Evolutionary conservation across 1,140 invertebrate genomes (phyloP).

Genomic region (Temnothorax longispinosus): DNA sequence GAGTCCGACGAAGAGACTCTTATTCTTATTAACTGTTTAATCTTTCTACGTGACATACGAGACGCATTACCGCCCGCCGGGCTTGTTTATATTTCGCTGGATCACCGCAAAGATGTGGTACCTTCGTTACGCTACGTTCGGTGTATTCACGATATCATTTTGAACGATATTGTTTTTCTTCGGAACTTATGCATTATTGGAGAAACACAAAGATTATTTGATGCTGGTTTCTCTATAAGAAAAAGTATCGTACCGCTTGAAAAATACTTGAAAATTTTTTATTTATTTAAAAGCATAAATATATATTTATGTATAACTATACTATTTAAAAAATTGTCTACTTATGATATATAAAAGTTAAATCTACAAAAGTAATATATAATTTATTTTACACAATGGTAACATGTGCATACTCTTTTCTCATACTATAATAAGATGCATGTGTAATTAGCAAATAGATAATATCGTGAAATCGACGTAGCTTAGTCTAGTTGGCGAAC

Average conservation of each 20-base stretch:
- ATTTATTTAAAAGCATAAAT: background rate
- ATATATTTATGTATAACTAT: background rate
- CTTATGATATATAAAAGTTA: background rate
- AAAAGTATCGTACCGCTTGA: background rate
- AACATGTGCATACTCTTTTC: background rate
- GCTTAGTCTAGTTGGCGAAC: conserved; percentile 38
- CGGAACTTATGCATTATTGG: conserved; percentile 3
- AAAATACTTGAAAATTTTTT: background rate
- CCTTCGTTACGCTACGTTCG: conserved; percentile 65
- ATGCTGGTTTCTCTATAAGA: background rate
- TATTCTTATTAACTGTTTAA: conserved; percentile 87
- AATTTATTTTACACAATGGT: background rate
- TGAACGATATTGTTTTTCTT: conserved; percentile 47
- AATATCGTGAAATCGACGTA: conserved; percentile 45
- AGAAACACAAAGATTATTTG: background rate
- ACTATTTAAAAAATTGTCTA: background rate
- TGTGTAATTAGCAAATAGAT: conserved; percentile 42
- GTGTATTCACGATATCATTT: conserved; percentile 43
- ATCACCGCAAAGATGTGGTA: conserved; percentile 73
- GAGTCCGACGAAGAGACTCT: conserved; percentile 82
- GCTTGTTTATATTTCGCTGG: conserved; percentile 84
- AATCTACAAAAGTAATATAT: conserved; percentile 7
- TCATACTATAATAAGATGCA: background rate
- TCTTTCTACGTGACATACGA: conserved; percentile 85
- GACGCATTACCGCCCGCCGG: conserved; percentile 80